Evolutionary conservation across 2,113 vertebrate species (phyloP).

Genomic region (Nerophis lumbriciformis): DNA sequence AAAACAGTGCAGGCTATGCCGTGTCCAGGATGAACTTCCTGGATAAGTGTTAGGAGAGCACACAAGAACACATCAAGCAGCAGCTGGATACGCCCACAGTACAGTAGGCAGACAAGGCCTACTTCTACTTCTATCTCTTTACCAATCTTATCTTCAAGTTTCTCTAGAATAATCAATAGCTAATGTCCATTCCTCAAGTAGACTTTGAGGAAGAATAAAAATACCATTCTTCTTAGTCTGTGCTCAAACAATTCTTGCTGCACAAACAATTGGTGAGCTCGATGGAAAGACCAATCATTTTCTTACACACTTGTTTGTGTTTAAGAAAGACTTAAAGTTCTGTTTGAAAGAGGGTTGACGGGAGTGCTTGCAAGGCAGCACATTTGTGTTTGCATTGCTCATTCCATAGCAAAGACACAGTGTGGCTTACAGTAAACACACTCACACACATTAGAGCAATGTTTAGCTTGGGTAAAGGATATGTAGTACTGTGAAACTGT

Average conservation of each 20-base stretch:
- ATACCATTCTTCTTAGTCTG: neutral
- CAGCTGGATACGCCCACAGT: slow-evolving; percentile 29
- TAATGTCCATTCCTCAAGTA: neutral
- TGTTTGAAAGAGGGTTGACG: slow-evolving; percentile 23
- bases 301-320: neutral
- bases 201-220: neutral
- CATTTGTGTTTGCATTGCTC: slow-evolving; percentile 1
- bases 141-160: neutral
- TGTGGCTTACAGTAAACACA: neutral
- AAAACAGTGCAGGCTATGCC: slow-evolving; percentile 10
- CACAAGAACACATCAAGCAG: slow-evolving; percentile 63
- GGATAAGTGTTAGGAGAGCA: slow-evolving; percentile 39
- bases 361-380: neutral
- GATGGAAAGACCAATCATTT: slow-evolving; percentile 1
- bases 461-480: neutral
- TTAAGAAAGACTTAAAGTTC: slow-evolving; percentile 1
- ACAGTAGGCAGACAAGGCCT: slow-evolving; percentile 5
- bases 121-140: neutral
- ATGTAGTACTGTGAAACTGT: neutral
- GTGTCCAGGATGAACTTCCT: slow-evolving; percentile 46
- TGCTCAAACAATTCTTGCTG: no score
- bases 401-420: neutral
- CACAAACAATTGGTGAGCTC: neutral
- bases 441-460: neutral
- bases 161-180: neutral